Conservation (phyloP, 2,888 invertebrate genomes). For the Piscicola geometra region DNA sequence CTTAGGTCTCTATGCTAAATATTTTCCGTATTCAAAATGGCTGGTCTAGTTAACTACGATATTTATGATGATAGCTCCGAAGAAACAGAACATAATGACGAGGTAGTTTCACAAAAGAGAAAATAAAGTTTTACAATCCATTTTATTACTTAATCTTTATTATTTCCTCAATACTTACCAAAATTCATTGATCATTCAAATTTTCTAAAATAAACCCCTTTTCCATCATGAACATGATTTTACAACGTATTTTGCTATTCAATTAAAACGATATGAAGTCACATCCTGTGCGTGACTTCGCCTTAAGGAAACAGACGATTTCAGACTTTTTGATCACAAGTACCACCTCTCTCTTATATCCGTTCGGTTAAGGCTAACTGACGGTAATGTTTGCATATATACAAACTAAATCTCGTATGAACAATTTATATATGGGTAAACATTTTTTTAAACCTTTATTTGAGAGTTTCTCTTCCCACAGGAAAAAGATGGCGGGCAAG, state of each 20-base stretch:
- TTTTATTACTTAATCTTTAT: background rate
- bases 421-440: no score
- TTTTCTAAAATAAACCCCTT: background rate
- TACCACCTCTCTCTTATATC: background rate
- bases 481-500: background rate
- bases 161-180: background rate
- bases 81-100: background rate
- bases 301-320: background rate
- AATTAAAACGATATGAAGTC: conserved; percentile 25
- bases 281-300: conserved; percentile 3
- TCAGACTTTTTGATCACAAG: background rate
- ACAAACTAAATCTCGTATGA: no score
- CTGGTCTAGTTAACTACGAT: conserved; percentile 4
- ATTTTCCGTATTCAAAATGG: background rate
- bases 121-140: background rate
- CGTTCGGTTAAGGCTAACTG: background rate
- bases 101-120: background rate
- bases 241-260: conserved; percentile 33
- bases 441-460: no score
- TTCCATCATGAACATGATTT: conserved; percentile 6
- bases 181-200: background rate
- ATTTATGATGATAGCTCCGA: conserved; percentile 4
- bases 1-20: background rate
- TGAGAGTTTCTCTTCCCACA: background rate
- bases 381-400: background rate